Base-by-base conservation (phyloP, 2,888 invertebrate species). In the Nymphalis polychloros region DNA sequence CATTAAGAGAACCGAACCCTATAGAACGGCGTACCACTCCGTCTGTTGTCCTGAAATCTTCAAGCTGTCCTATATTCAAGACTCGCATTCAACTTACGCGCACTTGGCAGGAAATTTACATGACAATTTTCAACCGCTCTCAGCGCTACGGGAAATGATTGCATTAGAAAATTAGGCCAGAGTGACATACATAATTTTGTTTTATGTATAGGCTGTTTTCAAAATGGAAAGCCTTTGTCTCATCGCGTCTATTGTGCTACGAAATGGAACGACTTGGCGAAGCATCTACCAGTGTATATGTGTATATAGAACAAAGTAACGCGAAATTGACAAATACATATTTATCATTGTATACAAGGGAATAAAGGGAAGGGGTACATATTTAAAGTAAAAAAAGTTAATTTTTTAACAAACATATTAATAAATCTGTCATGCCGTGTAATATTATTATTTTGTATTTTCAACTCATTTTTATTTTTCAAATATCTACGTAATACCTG, bases 41-140 rank as follows among this genome's bases (percentile, higher is more conserved):
- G 63, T 67, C 76, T 71, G 73, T 76, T 71, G 73, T 73, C 67
- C 72, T 70, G 75, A 73, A 73, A 71, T 73, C 80, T 77, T 78
- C 78, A 76, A 72, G 76, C 13, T 8, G 78, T 79, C 73, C 74
- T 65, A n/a, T 46, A n/a, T 65, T 64, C 63, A 55, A 31, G 55
- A 20, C 53, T 31, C 53, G 47, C 19, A 41, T 55, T 55, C 53
- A 55, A 55, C 27, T 47, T 47, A 27, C 55, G 55, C 41, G 8
- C 55, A 53, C 47, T 64, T 67, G 31, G 46, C 46, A 64, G 57
- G 53, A 53, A 73, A 72, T 70, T 71, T 72, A 50, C 67, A 72
- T 72, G 67, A 59, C 64, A 69, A 73, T 73, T 72, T 72, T 71
- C 63, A 64, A 73, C 70, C 72, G 72, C 68, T 55, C 69, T 65